Evolutionary conservation across 2,797 vertebrate genomes (phyloP), one percentile per base, ranked within the genome.

Genomic region (Malurus splendens): DNA sequence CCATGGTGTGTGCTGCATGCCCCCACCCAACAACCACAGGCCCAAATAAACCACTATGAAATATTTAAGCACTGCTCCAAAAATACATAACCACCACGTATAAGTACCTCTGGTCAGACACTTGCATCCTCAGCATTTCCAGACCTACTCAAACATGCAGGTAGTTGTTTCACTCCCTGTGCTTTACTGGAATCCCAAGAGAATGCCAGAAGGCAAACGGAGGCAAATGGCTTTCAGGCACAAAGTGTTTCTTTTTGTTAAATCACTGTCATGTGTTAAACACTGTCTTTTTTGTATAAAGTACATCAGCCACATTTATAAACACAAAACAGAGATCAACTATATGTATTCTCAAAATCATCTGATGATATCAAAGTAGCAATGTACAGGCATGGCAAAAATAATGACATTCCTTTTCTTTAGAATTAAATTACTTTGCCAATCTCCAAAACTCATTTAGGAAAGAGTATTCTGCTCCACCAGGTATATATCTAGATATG

Each of bases 11-110:
- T 36, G 14, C 65, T 17, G 47, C 48, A 30, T 38, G 33, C 41
- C 48, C 68, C 52, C 55, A 44, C 6, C 2, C 57, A 94, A 84
- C 30, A 71, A 6, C 5, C 0, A 0, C 32, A 38, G 47, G 59
- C 68, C 59, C 61, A 68, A 82, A 57, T 16, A 66, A 84, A 76
- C 39, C 39, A 8, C 27, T 15, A 82, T 92, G 51, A 93, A 91
- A 95, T 80, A 95, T 81, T 91, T 88, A 89, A 89, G 65, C 4
- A 17, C 36, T 62, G 45, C 39, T 92, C 86, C 59, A 92, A 82
- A 92, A 89, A 91, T 68, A 88, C n/a, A 45, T 62, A 57, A 72
- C 27, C 48, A 33, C 39, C 32, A 56, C 14, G 4, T 19, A 0
- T 4, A 92, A 91, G 33, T 45, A 45, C 41, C 55, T 73, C 51